A percentile compares a stretch with the other conserved stretches of the same genome.
Conservation (phyloP, 1,140 invertebrate genomes). For the Euwallacea fornicatus region DNA sequence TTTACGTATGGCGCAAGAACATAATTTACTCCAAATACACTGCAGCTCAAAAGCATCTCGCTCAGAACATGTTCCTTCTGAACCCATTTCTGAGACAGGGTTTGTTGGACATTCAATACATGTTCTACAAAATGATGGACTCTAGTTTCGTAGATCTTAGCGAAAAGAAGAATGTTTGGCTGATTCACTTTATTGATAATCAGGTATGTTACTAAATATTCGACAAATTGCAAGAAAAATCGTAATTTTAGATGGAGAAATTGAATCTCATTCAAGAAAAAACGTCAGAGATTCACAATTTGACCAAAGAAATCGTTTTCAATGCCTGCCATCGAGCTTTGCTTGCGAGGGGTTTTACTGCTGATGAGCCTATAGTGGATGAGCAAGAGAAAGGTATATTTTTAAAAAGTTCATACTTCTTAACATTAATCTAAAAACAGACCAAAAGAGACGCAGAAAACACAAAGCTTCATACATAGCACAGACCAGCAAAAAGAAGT, state of each 20-base stretch:
- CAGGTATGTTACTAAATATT: conserved; percentile 56
- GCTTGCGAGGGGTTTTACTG: conserved; percentile 67
- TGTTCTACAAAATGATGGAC: conserved; percentile 67
- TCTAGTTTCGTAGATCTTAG: conserved; percentile 62
- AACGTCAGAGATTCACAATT: conserved; percentile 62
- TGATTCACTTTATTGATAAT: conserved; percentile 68
- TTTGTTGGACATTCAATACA: conserved; percentile 67
- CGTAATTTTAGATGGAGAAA: conserved; percentile 55
- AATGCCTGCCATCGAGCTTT: conserved; percentile 73
- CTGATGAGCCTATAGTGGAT: conserved; percentile 45
- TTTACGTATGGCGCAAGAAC: conserved; percentile 79
- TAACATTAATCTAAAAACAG: conserved; percentile 2
- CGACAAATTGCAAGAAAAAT: neutral
- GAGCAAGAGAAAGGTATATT: conserved; percentile 29
- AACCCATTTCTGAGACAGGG: conserved; percentile 71
- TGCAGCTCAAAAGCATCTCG: conserved; percentile 60
- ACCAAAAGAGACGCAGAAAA: conserved; percentile 45
- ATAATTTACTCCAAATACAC: conserved; percentile 69
- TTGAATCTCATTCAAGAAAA: conserved; percentile 58
- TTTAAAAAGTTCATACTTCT: neutral
- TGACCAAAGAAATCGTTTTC: conserved; percentile 65
- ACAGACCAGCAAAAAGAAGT: conserved; percentile 75
- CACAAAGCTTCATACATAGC: conserved; percentile 78
- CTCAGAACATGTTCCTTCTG: conserved; percentile 71
- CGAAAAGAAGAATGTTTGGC: conserved; percentile 60